Base-by-base conservation (phyloP, 2,113 vertebrate species). In the Sus scrofa region DNA sequence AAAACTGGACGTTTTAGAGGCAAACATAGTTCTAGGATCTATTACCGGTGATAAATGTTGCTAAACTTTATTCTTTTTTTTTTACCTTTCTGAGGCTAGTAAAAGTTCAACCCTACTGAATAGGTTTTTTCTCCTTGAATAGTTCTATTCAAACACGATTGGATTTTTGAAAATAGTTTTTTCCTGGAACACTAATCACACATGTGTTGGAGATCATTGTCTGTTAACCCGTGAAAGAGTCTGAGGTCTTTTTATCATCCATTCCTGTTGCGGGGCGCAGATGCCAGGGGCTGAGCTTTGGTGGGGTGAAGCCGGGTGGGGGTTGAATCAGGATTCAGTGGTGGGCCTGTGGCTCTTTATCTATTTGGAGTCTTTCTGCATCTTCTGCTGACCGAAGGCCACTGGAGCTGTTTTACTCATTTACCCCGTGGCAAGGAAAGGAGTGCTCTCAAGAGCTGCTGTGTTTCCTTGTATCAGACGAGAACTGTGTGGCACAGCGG, bases 81-180 rank as follows among this genome's bases (percentile, higher is more conserved):
- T 34, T 81, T n/a, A 34, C 20, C 90, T 93, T 88, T 73, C 54
- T 70, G 39, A 83, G 39, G 74, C 78, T 91, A 82, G 54, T 71
- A 79, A 89, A 70, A 86, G 34, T 90, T 63, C 11, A 60, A n/a
- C 37, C 14, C 8, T 58, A 20, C 16, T 22, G 10, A 74, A 67
- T 54, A 26, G 52, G 12, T 82, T 63, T 83, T 44, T 65, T 67
- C 77, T 89, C n/a, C 34, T 93, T 68, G 34, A 91, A 58, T 90
- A 75, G 58, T 58, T 85, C 2, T 89, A 3, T 81, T 81, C n/a
- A 91, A 77, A 24, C 32, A 32, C 15, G 2, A 15, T 77, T 68
- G 32, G 52, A 94, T 86, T 82, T 82, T 84, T 65, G 5, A 70
- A 70, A 92, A 75, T 39, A 88, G 9, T 70, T 88, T 93, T 93